Base-by-base conservation (phyloP, 2,797 vertebrate genomes). In the Sphaeramia orbicularis region DNA sequence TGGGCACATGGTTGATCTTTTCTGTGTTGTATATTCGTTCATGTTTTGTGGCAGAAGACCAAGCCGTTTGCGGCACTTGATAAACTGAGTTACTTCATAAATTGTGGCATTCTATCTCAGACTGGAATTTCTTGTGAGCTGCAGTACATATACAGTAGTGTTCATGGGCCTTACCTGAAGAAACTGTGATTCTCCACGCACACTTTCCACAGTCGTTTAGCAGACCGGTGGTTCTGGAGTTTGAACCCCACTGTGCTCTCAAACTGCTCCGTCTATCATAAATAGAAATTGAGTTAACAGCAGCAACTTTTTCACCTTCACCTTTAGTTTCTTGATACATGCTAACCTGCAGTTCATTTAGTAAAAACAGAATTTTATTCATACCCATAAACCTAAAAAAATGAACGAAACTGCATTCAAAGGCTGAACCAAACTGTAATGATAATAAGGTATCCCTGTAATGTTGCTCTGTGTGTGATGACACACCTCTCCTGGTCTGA, bases 241-340 rank as follows among this genome's bases (percentile, higher is more conserved):
- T 99, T 99, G 90, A 99, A 99, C 53, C 98, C 98, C 86, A 99
- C 97, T 8, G 96, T 98, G 87, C 97, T 99, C 90, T 99, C 98
- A 85, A 99, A 99, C 91, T 99, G 97, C 91, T 99, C 98, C 54
- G 93, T 92, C 98, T 99, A 53, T 16, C 81, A 92, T 51, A 78
- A 84, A 56, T 75, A 73, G 6, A 61, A 2, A 49, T 1, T 4
- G 6, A 35, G 6, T 45, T 7, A 45, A 42, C 27, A 35, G 32
- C 32, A 35, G 9, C 9, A 35, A 1, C 32, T 3, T 27, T 27
- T 35, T 10, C 4, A 35, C 32, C 32, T 35, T 35, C 9, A 32
- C 30, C 7, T 32, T 32, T 32, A 32, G 30, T 2, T 1, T 32
- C 3, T 32, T 32, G 30, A 32, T 32, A 24, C 21, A 32, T 32